Percentiles rank a stretch among this genome's conserved stretches.
These are phyloP conservation scores for Lasioglossum albipes DNA, from an alignment of 1,140 invertebrate species.

Conservation along the genomic window DNA sequence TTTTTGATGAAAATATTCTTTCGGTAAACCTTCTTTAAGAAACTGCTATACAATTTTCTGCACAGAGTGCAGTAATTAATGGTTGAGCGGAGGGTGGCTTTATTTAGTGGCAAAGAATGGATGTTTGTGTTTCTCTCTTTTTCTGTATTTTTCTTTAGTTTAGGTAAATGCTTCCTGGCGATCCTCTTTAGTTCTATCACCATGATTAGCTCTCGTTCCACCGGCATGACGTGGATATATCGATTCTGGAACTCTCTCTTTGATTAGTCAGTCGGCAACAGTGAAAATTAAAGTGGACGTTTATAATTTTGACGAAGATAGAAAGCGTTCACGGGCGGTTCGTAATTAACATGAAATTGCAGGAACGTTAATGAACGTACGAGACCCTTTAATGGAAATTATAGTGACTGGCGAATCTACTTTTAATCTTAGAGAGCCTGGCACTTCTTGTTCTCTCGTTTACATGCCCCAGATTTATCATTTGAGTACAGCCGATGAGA, in stretches of 20 bases:
- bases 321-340: not conserved
- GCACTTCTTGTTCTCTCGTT: not conserved
- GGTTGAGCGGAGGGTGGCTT: not conserved
- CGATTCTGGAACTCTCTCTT: not conserved
- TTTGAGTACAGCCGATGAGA: too few relatives aligned
- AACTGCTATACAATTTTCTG: too few relatives aligned
- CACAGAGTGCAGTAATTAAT: not conserved
- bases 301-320: not conserved
- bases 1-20: too few relatives aligned
- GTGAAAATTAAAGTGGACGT: not conserved
- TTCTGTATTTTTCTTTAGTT: not conserved
- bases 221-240: not conserved
- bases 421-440: not conserved
- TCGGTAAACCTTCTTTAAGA: too few relatives aligned
- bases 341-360: not conserved
- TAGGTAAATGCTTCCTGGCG: not conserved
- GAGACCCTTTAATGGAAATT: not conserved
- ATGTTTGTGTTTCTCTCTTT: not conserved
- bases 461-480: too few relatives aligned
- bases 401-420: not conserved
- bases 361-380: not conserved
- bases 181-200: not conserved
- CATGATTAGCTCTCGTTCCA: not conserved
- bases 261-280: not conserved
- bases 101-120: not conserved